phyloP scores from a whole-genome alignment of 2,113 vertebrate genomes.

The Sylvia atricapilla region DNA sequence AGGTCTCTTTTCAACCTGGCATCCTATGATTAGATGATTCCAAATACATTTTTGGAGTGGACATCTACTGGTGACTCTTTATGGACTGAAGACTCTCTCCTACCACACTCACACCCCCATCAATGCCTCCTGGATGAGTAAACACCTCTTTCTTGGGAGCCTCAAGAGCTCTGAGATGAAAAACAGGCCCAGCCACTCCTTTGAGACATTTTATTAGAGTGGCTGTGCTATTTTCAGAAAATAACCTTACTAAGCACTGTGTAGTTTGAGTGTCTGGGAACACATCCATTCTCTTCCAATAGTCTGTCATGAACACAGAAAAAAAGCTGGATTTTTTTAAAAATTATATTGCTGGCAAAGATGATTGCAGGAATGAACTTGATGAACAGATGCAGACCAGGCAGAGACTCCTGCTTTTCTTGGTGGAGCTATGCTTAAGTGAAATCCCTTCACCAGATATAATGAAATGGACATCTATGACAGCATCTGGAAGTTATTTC shows the following conservation, averaged over 20 bases:
- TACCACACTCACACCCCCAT: not conserved
- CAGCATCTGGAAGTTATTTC: slow-evolving; percentile 57
- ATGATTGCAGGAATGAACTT: not conserved
- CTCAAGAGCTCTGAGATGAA: not conserved
- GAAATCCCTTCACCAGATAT: slow-evolving; percentile 38
- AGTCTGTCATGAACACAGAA: not conserved
- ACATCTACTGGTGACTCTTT: not conserved
- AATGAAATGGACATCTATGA: slow-evolving; percentile 50
- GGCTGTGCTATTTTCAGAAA: not conserved
- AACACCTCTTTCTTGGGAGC: not conserved
- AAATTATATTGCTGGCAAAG: not conserved
- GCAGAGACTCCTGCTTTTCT: not conserved
- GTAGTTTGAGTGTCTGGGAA: not conserved
- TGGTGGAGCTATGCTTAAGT: slow-evolving; percentile 27
- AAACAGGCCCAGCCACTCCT: not conserved
- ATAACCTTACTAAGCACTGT: not conserved
- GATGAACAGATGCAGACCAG: slow-evolving; percentile 22
- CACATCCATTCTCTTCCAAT: not conserved
- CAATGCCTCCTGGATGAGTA: not conserved
- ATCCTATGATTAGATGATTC: not conserved
- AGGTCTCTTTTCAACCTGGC: not conserved
- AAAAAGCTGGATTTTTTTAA: not conserved
- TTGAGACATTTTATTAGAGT: not conserved
- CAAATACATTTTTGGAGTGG: not conserved
- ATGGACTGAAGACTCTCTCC: not conserved